Conservation (phyloP, 2,888 invertebrate genomes). For the Catotricha subobsoleta region DNA sequence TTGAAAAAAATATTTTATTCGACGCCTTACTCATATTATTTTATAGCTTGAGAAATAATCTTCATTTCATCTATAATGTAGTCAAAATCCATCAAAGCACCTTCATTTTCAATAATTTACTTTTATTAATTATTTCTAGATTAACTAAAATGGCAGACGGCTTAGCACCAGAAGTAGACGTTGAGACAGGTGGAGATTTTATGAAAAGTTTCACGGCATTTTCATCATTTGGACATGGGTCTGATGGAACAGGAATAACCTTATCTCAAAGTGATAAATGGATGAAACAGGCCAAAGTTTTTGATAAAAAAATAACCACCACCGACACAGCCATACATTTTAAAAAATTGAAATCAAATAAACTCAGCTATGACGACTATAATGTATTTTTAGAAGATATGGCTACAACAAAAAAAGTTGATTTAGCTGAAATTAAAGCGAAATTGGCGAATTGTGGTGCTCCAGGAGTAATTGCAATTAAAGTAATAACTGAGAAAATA, state of each 20-base stretch:
- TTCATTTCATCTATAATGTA: no score
- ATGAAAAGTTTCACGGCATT: slow-evolving; percentile 56
- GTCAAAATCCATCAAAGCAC: no score
- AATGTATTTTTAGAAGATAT: slow-evolving; percentile 71
- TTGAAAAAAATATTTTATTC: no score
- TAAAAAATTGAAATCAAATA: slow-evolving; percentile 69
- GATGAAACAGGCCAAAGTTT: slow-evolving; percentile 53
- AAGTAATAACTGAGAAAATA: slow-evolving; percentile 3
- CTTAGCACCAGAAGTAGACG: slow-evolving; percentile 21
- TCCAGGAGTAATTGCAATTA: slow-evolving; percentile 37
- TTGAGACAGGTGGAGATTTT: slow-evolving; percentile 26
- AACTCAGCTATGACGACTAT: slow-evolving; percentile 59
- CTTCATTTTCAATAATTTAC: no score
- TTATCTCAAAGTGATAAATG: slow-evolving; percentile 54
- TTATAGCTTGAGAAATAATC: no score
- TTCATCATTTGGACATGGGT: slow-evolving; percentile 49
- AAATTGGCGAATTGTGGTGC: slow-evolving; percentile 66
- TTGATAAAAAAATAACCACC: slow-evolving; percentile 44
- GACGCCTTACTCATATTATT: no score
- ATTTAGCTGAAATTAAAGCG: slow-evolving; percentile 56
- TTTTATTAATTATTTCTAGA: slow-evolving; percentile 13
- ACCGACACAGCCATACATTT: slow-evolving; percentile 68
- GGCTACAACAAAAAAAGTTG: slow-evolving; percentile 66
- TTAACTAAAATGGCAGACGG: slow-evolving; percentile 15
- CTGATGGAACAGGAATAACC: slow-evolving; percentile 46